A percentile compares a stretch with the other conserved stretches of the same genome.
These are phyloP conservation scores for Argya squamiceps DNA, from an alignment of 2,797 vertebrate species.

Conservation along the genomic window DNA sequence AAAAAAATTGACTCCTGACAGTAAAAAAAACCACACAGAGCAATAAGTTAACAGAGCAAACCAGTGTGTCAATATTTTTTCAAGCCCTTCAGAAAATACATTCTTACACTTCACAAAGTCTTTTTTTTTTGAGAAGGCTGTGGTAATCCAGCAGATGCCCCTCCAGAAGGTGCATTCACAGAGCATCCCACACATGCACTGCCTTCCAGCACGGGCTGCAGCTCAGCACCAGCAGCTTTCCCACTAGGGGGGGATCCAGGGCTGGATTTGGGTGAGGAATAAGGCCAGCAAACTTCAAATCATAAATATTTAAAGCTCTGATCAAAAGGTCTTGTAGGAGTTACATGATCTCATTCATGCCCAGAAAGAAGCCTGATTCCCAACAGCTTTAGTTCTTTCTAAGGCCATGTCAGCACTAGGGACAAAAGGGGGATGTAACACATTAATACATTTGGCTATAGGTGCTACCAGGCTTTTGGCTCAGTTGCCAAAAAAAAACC, in stretches of 20 bases:
- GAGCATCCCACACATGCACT: neutral
- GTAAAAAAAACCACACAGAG: neutral
- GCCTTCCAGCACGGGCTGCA: neutral
- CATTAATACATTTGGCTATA: neutral
- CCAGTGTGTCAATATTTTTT: neutral
- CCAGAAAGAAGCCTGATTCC: neutral
- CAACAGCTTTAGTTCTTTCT: neutral
- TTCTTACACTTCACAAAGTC: neutral
- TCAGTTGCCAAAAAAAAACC: neutral
- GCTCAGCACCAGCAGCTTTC: neutral
- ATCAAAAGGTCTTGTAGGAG: neutral
- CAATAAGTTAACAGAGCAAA: neutral
- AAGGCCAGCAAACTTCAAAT: neutral
- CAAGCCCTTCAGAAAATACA: neutral
- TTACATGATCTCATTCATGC: neutral
- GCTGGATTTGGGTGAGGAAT: neutral
- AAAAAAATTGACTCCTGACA: neutral
- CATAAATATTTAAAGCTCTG: neutral
- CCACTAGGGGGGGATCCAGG: constrained; percentile 28
- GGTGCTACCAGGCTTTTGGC: neutral
- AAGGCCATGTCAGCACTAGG: neutral
- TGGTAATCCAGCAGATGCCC: neutral
- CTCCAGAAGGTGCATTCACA: neutral
- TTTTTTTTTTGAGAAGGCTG: neutral
- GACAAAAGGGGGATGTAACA: neutral